phyloP scores from a whole-genome alignment of 2,797 vertebrate genomes.

The Falco concolor region DNA sequence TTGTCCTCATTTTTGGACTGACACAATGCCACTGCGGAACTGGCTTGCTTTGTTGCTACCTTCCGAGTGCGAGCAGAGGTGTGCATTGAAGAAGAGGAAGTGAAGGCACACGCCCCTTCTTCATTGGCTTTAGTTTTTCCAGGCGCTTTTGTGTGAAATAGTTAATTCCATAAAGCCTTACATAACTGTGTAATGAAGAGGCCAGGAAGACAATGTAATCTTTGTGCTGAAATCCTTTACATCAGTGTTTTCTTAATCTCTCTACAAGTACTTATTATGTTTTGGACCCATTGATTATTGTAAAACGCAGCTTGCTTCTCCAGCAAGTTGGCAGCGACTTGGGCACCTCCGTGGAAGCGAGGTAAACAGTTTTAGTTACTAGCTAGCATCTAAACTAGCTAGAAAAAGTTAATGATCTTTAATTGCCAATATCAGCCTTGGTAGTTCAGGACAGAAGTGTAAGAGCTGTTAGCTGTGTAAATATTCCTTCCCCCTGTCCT shows the following conservation, averaged over 20 bases:
- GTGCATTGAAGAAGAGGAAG: not conserved
- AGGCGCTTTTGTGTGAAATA: not conserved
- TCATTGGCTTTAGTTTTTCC: not conserved
- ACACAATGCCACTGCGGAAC: not conserved
- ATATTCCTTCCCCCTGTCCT: not conserved
- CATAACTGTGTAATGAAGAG: not conserved
- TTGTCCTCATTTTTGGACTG: not conserved
- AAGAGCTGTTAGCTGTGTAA: not conserved
- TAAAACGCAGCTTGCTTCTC: not conserved
- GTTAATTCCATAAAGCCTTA: slow-evolving; percentile 11
- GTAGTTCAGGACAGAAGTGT: not conserved
- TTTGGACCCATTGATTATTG: not conserved
- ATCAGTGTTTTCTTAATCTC: slow-evolving; percentile 14
- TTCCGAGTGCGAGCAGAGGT: not conserved
- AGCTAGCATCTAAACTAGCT: not conserved
- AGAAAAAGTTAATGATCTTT: not conserved
- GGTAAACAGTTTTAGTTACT: not conserved
- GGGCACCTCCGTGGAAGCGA: not conserved
- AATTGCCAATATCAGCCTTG: not conserved
- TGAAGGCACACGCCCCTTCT: not conserved
- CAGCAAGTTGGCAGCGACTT: not conserved
- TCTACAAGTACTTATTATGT: not conserved
- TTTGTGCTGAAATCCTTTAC: slow-evolving; percentile 18
- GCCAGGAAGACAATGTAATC: not conserved
- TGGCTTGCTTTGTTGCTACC: not conserved